These are phyloP conservation scores for Ptilodon capucinus DNA, from an alignment of 2,888 invertebrate genomes.

Conservation along the genomic window DNA sequence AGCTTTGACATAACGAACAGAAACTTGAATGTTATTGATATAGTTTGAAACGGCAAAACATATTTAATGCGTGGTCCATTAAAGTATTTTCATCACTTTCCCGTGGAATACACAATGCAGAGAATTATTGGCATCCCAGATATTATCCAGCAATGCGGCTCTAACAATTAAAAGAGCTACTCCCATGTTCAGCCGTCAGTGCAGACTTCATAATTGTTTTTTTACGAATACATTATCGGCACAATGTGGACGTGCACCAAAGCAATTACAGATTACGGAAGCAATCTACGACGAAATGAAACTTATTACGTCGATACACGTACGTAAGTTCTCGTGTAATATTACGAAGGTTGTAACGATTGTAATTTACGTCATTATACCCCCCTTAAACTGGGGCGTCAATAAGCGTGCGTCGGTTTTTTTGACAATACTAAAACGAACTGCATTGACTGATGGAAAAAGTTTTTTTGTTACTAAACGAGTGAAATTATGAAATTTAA, in stretches of 20 bases:
- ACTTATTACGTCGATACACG: constrained; percentile 52
- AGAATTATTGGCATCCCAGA: constrained; percentile 15
- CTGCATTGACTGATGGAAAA: too few relatives aligned
- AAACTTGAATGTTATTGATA: too few relatives aligned
- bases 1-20: too few relatives aligned
- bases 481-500: too few relatives aligned
- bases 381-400: constrained; percentile 29
- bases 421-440: too few relatives aligned
- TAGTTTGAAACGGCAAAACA: constrained; percentile 12
- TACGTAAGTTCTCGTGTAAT: constrained; percentile 50
- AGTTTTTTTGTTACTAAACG: too few relatives aligned
- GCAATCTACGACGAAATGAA: constrained; percentile 53
- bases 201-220: constrained; percentile 30
- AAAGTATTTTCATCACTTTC: constrained; percentile 21
- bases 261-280: constrained; percentile 64
- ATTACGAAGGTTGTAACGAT: constrained; percentile 38
- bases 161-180: constrained; percentile 23
- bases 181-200: constrained; percentile 16
- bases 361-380: constrained; percentile 53
- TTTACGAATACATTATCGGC: constrained; percentile 37
- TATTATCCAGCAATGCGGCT: constrained; percentile 20
- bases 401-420: constrained; percentile 20
- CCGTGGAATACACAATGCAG: constrained; percentile 9
- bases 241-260: constrained; percentile 30
- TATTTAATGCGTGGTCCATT: constrained; percentile 7